Percentiles rank a stretch among this genome's conserved stretches.
Evolutionary conservation across 2,797 vertebrate species (phyloP).

Genomic region (Synaphobranchus kaupii): DNA sequence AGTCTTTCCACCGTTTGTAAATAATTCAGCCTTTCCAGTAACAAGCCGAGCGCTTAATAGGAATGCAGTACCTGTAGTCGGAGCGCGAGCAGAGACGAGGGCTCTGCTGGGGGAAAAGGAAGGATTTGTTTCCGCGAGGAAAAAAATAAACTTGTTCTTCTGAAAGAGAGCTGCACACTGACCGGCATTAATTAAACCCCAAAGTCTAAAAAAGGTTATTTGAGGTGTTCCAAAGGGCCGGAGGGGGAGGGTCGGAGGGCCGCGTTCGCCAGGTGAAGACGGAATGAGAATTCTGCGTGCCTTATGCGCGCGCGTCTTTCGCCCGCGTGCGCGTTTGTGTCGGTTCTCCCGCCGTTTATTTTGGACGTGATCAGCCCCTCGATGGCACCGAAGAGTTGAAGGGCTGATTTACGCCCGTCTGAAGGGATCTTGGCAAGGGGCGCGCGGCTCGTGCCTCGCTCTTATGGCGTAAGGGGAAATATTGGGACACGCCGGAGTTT

Average conservation of each 20-base stretch:
- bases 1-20: constrained; percentile 69
- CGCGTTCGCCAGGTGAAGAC: not conserved
- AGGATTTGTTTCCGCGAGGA: constrained; percentile 76
- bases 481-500: not conserved
- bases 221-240: constrained; percentile 69
- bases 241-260: not conserved
- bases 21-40: constrained; percentile 79
- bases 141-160: constrained; percentile 74
- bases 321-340: not conserved
- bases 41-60: constrained; percentile 77
- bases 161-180: constrained; percentile 70
- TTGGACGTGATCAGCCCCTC: not conserved
- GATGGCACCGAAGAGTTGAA: not conserved
- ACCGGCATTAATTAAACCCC: constrained; percentile 81
- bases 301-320: constrained; percentile 44
- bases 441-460: not conserved
- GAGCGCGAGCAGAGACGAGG: constrained; percentile 68
- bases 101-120: constrained; percentile 67
- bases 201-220: constrained; percentile 77
- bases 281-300: constrained; percentile 50
- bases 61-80: constrained; percentile 75
- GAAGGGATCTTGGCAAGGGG: not conserved
- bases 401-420: not conserved
- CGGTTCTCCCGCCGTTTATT: not conserved
- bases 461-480: not conserved